These are phyloP conservation scores for Trachymyrmex cornetzi DNA, from an alignment of 1,140 invertebrate genomes.

Conservation along the genomic window DNA sequence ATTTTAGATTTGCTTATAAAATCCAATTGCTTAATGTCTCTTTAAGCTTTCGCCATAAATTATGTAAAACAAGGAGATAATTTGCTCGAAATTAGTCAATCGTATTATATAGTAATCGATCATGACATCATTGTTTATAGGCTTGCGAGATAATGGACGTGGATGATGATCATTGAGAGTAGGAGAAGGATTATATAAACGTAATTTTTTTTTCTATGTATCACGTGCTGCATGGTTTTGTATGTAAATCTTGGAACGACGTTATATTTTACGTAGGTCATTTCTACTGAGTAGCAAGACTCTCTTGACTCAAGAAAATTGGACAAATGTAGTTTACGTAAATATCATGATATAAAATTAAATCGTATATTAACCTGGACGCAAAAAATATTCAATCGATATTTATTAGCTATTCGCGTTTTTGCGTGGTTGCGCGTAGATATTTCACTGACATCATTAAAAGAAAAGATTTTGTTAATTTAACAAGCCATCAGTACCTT, in stretches of 20 bases:
- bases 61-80: neutral
- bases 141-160: neutral
- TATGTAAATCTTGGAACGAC: conserved; percentile 27
- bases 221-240: conserved; percentile 23
- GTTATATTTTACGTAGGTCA: neutral
- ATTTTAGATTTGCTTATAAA: too few species aligned
- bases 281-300: neutral
- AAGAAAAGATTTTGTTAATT: too few species aligned
- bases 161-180: neutral
- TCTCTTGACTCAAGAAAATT: conserved; percentile 6
- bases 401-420: neutral
- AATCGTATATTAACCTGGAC: neutral
- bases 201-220: conserved; percentile 32
- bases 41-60: neutral
- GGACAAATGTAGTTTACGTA: neutral
- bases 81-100: neutral
- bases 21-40: too few species aligned
- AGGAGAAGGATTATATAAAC: neutral
- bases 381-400: neutral
- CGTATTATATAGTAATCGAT: conserved; percentile 27
- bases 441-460: too few species aligned
- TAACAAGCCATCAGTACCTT: too few species aligned
- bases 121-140: conserved; percentile 16
- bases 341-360: neutral
- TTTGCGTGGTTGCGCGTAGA: neutral